Evolutionary conservation across 2,797 vertebrate species (phyloP), one percentile per base, ranked within the genome.

Genomic region (Tamandua tetradactyla): DNA sequence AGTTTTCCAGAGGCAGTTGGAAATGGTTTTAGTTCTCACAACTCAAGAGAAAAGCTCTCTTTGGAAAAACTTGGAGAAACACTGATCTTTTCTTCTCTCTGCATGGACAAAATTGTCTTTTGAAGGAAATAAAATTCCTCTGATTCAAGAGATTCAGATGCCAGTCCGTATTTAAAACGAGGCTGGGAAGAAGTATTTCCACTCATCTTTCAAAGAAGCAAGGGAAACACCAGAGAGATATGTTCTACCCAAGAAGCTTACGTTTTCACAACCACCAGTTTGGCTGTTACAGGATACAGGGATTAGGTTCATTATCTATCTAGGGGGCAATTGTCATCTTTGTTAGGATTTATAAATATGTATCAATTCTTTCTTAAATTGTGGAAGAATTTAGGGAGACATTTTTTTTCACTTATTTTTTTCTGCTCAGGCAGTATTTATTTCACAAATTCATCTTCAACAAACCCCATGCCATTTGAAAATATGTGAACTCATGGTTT

Each of bases 401-500:
- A 11, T 9, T 32, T 61, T 78, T n/a, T 44, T 61, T 42, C 44
- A 47, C 35, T 80, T 79, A n/a, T 40, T 89, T 72, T 87, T 76
- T 64, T 85, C 14, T 87, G 18, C 22, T 3, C 11, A 61, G 40
- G 35, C 17, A 37, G 5, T 59, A 22, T 32, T 20, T 35, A 23
- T 80, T n/a, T n/a, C 88, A 30, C 35, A 68, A 40, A 66, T 30
- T 81, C 59, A 62, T 79, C 81, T 86, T 91, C 32, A 59, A 30
- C 27, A 71, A 64, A 71, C 30, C 30, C 47, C 32, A 25, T n/a
- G 6, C 52, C 14, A 90, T 80, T 95, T 49, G 61, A 57, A 80
- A 72, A 64, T 35, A 68, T 44, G 2, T 61, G 22, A 80, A 64
- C 3, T 40, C 22, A 66, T 8, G 61, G 14, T 85, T 66, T 94